Percentiles rank a stretch among this genome's conserved stretches.
Evolutionary conservation across 2,797 vertebrate species (phyloP).

Genomic region (Anas bahamensis): DNA sequence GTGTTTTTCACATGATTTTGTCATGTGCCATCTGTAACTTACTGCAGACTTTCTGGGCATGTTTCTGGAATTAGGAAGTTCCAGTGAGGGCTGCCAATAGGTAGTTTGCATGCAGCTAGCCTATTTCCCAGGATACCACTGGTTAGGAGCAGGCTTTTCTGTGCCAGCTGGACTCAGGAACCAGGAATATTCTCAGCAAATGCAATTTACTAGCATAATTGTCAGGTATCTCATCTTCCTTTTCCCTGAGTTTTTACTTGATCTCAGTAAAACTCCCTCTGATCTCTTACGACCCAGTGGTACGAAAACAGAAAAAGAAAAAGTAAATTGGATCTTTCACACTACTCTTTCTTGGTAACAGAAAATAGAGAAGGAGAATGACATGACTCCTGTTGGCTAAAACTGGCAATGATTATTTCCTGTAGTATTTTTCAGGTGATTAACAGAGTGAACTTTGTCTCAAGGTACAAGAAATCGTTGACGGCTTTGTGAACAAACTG

Average conservation of each 20-base stretch:
- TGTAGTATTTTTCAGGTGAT: background rate
- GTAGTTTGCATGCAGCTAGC: background rate
- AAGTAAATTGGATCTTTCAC: background rate
- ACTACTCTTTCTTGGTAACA: background rate
- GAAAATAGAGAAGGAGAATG: background rate
- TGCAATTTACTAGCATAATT: background rate
- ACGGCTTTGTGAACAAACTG: constrained; percentile 1
- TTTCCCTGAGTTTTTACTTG: background rate
- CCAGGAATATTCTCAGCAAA: background rate
- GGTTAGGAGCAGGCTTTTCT: background rate
- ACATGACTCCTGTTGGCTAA: background rate
- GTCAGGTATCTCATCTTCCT: background rate
- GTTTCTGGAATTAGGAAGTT: background rate
- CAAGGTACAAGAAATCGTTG: background rate
- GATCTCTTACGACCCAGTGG: background rate
- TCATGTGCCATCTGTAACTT: background rate
- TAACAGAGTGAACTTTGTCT: background rate
- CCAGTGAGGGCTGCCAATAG: background rate
- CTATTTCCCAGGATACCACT: background rate
- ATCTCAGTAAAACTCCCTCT: background rate
- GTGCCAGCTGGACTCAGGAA: background rate
- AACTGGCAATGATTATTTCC: background rate
- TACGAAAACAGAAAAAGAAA: background rate
- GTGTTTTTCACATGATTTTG: background rate
- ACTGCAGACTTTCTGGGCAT: background rate